Percentiles rank a stretch among this genome's conserved stretches.
Evolutionary conservation across 2,888 invertebrate species (phyloP).

Genomic region (Yponomeuta malinellus): DNA sequence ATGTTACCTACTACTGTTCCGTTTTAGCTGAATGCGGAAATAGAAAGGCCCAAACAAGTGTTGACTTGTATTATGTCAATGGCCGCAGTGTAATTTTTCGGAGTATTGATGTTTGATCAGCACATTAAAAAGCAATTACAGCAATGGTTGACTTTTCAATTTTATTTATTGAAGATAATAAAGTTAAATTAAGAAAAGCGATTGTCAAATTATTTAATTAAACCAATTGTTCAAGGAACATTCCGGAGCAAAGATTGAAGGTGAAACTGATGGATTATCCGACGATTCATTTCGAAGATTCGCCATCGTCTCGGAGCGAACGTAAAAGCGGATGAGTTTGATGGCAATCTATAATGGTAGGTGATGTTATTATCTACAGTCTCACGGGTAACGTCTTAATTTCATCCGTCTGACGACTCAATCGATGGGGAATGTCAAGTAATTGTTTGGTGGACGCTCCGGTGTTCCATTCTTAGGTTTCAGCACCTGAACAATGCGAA

Average conservation of each 20-base stretch:
- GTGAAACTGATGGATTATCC: too few species aligned
- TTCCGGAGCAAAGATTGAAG: too few species aligned
- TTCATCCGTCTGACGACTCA: background rate
- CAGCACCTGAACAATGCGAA: background rate
- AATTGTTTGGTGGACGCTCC: background rate
- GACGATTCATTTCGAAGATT: background rate
- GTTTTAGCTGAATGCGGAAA: background rate
- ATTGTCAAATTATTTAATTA: too few species aligned
- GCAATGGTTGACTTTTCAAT: too few species aligned
- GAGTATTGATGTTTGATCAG: too few species aligned
- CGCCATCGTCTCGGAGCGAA: background rate
- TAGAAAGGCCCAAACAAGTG: too few species aligned
- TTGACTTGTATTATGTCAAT: too few species aligned
- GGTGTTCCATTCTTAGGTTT: background rate
- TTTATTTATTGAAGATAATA: too few species aligned
- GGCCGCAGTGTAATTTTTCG: too few species aligned
- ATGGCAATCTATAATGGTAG: background rate
- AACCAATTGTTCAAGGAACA: too few species aligned
- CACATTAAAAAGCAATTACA: too few species aligned
- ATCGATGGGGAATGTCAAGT: conserved; percentile 1
- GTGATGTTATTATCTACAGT: background rate
- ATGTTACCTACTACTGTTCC: background rate
- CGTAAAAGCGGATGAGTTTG: background rate
- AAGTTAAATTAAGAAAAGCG: too few species aligned
- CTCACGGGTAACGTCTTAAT: conserved; percentile 21